Percentiles rank a stretch among this genome's conserved stretches.
phyloP scores from a whole-genome alignment of 2,797 vertebrate species.

The Neosilurus hyrtlii region DNA sequence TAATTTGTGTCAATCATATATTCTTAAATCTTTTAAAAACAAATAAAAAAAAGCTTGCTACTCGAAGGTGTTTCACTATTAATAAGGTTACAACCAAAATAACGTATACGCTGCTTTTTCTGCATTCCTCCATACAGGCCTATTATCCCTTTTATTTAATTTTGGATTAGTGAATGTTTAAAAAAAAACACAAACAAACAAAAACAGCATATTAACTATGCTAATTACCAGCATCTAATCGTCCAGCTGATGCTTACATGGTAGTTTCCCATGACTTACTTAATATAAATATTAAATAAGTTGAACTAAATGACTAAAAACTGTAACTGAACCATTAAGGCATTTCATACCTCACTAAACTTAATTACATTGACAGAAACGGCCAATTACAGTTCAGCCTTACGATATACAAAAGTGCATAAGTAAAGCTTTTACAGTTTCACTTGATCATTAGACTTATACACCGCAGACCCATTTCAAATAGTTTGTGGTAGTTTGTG shows the following conservation, averaged over 20 bases:
- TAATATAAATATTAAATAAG: constrained; percentile 23
- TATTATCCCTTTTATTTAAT: neutral
- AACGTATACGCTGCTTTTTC: neutral
- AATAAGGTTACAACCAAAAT: neutral
- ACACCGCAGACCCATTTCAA: neutral
- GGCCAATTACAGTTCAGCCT: constrained; percentile 10
- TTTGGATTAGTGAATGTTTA: neutral
- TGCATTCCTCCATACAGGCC: neutral
- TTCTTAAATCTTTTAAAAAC: neutral
- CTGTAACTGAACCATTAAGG: constrained; percentile 6
- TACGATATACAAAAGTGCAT: neutral
- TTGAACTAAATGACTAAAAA: constrained; percentile 24
- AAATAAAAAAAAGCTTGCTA: neutral
- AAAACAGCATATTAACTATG: neutral
- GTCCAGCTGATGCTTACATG: constrained; percentile 12
- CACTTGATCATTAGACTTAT: constrained; percentile 1
- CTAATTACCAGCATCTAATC: neutral
- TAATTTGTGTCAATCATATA: neutral
- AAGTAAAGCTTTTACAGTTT: constrained; percentile 20
- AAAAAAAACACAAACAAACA: neutral
- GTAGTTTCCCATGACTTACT: constrained; percentile 22
- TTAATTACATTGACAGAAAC: constrained; percentile 7
- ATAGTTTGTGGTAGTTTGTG: neutral
- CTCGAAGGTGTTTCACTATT: neutral
- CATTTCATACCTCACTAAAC: constrained; percentile 22